Conservation (phyloP, 2,888 invertebrate genomes). For the Euplagia quadripunctaria region DNA sequence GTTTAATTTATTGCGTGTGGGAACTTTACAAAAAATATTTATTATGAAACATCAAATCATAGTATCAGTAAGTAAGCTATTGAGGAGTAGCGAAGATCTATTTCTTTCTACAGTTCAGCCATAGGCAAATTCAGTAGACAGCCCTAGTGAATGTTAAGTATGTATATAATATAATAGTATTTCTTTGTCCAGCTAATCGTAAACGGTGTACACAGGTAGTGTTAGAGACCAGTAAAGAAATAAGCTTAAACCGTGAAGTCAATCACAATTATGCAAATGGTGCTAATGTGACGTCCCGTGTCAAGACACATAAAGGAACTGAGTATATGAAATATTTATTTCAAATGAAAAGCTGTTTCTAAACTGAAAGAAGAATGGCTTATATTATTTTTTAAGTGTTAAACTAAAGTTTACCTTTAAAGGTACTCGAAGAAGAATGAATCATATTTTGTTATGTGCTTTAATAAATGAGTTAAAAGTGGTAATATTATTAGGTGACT, state of each 20-base stretch:
- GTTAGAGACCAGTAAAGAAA: background rate
- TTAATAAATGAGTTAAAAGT: too few relatives aligned
- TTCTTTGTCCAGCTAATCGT: background rate
- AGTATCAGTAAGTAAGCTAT: too few relatives aligned
- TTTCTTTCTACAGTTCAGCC: too few relatives aligned
- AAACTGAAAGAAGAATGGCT: too few relatives aligned
- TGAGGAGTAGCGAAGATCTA: too few relatives aligned
- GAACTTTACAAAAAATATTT: background rate
- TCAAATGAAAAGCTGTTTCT: background rate
- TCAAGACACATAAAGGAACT: background rate
- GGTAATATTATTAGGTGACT: too few relatives aligned
- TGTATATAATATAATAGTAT: background rate
- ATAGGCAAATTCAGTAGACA: background rate
- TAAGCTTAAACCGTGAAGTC: too few relatives aligned
- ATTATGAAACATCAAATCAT: background rate
- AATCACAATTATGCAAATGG: background rate
- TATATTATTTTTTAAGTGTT: too few relatives aligned
- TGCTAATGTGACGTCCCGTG: background rate
- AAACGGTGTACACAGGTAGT: background rate
- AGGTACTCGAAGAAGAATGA: too few relatives aligned
- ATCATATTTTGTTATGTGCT: too few relatives aligned
- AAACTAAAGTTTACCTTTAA: too few relatives aligned
- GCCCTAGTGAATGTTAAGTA: background rate
- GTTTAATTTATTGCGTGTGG: background rate
- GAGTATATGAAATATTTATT: background rate